These are phyloP conservation scores for Axea sp. DNA, from an alignment of 2,888 invertebrate genomes.

Conservation along the genomic window DNA sequence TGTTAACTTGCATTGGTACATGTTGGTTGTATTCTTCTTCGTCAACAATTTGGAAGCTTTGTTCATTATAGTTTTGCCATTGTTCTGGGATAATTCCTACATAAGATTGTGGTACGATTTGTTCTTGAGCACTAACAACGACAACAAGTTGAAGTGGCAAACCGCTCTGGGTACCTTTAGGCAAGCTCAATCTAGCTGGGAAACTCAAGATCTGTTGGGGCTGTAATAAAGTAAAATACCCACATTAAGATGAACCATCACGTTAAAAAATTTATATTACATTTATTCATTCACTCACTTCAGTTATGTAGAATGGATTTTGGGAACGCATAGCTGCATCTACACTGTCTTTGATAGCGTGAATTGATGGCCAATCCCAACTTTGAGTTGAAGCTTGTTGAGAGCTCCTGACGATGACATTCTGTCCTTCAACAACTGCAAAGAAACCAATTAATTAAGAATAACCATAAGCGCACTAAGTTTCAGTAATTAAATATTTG, in stretches of 20 bases:
- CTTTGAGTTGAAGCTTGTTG: constrained; percentile 80
- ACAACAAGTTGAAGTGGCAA: constrained; percentile 83
- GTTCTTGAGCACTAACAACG: constrained; percentile 81
- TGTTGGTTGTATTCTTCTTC: constrained; percentile 68
- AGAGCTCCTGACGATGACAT: constrained; percentile 85
- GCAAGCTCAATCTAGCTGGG: constrained; percentile 84
- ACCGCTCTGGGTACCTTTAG: constrained; percentile 84
- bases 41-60: constrained; percentile 70
- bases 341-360: constrained; percentile 83
- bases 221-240: constrained; percentile 70
- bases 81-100: constrained; percentile 80
- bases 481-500: no score
- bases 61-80: constrained; percentile 68
- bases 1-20: constrained; percentile 51
- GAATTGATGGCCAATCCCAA: constrained; percentile 81
- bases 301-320: constrained; percentile 75
- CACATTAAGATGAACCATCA: no score
- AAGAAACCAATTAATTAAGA: constrained; percentile 14
- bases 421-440: constrained; percentile 83
- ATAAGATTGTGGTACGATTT: constrained; percentile 77
- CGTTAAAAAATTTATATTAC: not conserved
- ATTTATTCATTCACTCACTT: constrained; percentile 66
- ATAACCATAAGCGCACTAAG: no score
- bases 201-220: constrained; percentile 81
- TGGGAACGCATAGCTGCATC: constrained; percentile 80